These are phyloP conservation scores for Oedothorax gibbosus DNA, from an alignment of 1,140 invertebrate species.

Conservation along the genomic window DNA sequence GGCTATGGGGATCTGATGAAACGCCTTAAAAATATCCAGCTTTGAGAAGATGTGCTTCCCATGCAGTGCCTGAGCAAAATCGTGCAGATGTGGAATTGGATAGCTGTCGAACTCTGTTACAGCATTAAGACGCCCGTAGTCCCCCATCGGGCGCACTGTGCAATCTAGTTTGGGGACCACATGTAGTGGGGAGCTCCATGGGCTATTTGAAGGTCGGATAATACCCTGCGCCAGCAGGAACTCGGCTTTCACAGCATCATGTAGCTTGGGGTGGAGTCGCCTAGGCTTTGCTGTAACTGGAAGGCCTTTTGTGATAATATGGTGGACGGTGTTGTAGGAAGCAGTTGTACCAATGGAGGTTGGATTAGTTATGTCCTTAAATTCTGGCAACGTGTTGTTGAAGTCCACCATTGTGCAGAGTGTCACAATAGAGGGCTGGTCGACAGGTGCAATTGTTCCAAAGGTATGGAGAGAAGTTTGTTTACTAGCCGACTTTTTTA, in stretches of 20 bases:
- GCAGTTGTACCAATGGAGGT: too few relatives aligned
- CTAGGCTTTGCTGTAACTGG: constrained; percentile 21
- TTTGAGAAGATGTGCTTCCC: too few relatives aligned
- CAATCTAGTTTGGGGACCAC: constrained; percentile 62
- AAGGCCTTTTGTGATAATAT: constrained; percentile 20
- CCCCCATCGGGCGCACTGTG: constrained; percentile 39
- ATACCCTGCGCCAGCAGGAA: constrained; percentile 50
- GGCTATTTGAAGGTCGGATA: constrained; percentile 60
- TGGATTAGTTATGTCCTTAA: too few relatives aligned
- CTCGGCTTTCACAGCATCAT: constrained; percentile 10
- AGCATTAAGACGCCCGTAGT: constrained; percentile 54
- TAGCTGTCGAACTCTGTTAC: constrained; percentile 52
- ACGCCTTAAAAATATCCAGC: too few relatives aligned
- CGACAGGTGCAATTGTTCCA: too few relatives aligned
- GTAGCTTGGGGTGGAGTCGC: constrained; percentile 6
- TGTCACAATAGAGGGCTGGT: too few relatives aligned
- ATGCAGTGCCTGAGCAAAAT: too few relatives aligned
- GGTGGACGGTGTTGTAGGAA: constrained; percentile 10
- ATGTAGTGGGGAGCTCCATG: constrained; percentile 63
- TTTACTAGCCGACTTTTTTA: too few relatives aligned
- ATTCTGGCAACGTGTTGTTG: too few relatives aligned
- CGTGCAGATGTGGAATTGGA: too few relatives aligned
- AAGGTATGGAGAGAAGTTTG: too few relatives aligned
- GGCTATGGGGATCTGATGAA: constrained; percentile 44
- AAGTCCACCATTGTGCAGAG: too few relatives aligned